Percentiles rank a stretch among this genome's conserved stretches.
These are phyloP conservation scores for Crotalus tigris DNA, from an alignment of 2,113 vertebrate species.

Conservation along the genomic window DNA sequence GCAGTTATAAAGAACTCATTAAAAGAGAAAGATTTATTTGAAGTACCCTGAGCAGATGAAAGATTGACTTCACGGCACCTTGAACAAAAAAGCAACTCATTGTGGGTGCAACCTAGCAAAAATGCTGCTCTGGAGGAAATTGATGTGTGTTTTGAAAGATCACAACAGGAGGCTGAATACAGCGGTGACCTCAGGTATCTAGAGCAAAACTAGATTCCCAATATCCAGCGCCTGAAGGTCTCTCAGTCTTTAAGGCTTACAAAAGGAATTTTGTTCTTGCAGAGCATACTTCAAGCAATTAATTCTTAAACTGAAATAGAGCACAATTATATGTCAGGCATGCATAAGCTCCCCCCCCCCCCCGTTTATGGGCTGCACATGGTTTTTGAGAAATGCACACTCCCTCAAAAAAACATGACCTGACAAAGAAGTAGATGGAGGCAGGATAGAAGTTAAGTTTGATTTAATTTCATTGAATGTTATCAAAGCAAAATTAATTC, in stretches of 20 bases:
- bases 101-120: slow-evolving; percentile 2
- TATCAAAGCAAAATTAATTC: neutral
- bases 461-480: neutral
- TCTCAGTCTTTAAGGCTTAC: neutral
- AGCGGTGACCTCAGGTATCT: neutral
- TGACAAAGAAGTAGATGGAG: neutral
- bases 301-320: neutral
- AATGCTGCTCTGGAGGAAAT: neutral
- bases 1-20: slow-evolving; percentile 72
- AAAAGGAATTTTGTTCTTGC: neutral
- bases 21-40: slow-evolving; percentile 67
- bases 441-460: neutral
- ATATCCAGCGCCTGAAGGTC: neutral
- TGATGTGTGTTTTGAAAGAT: neutral
- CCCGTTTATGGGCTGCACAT: neutral
- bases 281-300: neutral
- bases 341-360: neutral
- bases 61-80: neutral
- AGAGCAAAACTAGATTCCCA: neutral
- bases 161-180: neutral
- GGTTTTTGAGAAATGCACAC: neutral
- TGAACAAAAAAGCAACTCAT: neutral
- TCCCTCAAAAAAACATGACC: neutral
- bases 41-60: slow-evolving; percentile 52
- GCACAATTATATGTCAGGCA: neutral